Percentiles rank a stretch among this genome's conserved stretches.
Conservation (phyloP, 1,140 invertebrate genomes). For the Leptonema lineaticorne region DNA sequence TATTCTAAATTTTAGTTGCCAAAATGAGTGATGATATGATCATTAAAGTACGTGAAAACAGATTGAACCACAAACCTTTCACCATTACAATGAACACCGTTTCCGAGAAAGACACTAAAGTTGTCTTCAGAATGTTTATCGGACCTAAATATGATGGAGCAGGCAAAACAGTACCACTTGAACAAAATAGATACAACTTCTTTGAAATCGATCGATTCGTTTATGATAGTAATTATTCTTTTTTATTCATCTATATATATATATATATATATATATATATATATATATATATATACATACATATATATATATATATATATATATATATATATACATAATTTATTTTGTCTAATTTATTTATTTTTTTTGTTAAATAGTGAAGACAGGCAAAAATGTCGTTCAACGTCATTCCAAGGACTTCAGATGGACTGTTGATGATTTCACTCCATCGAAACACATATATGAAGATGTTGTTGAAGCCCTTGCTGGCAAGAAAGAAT, state of each 20-base stretch:
- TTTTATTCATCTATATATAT: too few species aligned
- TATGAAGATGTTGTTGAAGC: slow-evolving; percentile 50
- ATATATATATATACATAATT: slow-evolving; percentile 4
- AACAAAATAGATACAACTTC: slow-evolving; percentile 56
- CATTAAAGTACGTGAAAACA: slow-evolving; percentile 53
- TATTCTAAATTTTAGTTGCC: slow-evolving; percentile 13
- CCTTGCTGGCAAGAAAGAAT: slow-evolving; percentile 46
- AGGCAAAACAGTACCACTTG: slow-evolving; percentile 53
- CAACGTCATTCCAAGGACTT: slow-evolving; percentile 58
- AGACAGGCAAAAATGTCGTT: slow-evolving; percentile 59
- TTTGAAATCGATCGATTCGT: slow-evolving; percentile 60
- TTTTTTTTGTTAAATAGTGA: slow-evolving; percentile 44
- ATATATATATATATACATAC: background rate
- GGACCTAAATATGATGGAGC: slow-evolving; percentile 59
- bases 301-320: too few species aligned
- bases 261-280: background rate
- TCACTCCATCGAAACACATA: slow-evolving; percentile 46
- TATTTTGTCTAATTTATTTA: background rate
- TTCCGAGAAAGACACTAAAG: slow-evolving; percentile 53
- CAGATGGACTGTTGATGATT: slow-evolving; percentile 53
- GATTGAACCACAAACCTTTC: slow-evolving; percentile 68
- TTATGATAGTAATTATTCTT: slow-evolving; percentile 46
- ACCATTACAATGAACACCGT: slow-evolving; percentile 57
- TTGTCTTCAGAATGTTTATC: slow-evolving; percentile 58
- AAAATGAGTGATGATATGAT: slow-evolving; percentile 45